phyloP scores from a whole-genome alignment of 2,113 vertebrate genomes.

The Dipodomys stephensi region DNA sequence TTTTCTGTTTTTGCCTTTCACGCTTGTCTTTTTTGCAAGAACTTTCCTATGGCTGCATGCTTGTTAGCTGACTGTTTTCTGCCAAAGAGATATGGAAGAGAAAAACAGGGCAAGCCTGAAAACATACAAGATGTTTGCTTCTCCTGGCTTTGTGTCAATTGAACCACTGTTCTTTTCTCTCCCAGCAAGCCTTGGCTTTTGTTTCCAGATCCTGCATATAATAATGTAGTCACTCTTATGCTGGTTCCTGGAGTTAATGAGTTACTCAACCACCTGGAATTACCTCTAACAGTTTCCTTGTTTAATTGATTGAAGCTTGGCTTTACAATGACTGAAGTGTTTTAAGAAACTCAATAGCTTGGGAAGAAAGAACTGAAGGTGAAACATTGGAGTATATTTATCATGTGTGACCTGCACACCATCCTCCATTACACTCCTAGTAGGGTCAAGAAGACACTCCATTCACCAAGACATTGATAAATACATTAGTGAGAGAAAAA shows the following conservation, averaged over 20 bases:
- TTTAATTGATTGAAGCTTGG: conserved; percentile 36
- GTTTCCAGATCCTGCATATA: background rate
- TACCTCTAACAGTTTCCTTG: background rate
- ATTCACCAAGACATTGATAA: conserved; percentile 55
- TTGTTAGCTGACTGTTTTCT: background rate
- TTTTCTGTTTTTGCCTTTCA: background rate
- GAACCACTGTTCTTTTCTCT: background rate
- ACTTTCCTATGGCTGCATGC: background rate
- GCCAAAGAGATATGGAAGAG: background rate
- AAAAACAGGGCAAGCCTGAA: background rate
- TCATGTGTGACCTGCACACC: conserved; percentile 36
- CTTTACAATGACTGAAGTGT: background rate
- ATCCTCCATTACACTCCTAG: conserved; percentile 41
- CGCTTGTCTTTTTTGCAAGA: background rate
- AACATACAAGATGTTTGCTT: background rate
- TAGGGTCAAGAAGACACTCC: conserved; percentile 35
- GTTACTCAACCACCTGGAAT: background rate
- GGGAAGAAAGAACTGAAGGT: background rate
- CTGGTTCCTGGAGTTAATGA: background rate
- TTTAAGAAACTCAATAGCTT: background rate
- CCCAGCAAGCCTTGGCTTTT: background rate
- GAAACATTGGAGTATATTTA: conserved; percentile 24
- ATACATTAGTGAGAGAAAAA: background rate
- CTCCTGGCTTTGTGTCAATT: background rate
- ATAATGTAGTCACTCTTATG: background rate